phyloP scores from a whole-genome alignment of 2,113 vertebrate genomes.

The Cinclus mexicanus region DNA sequence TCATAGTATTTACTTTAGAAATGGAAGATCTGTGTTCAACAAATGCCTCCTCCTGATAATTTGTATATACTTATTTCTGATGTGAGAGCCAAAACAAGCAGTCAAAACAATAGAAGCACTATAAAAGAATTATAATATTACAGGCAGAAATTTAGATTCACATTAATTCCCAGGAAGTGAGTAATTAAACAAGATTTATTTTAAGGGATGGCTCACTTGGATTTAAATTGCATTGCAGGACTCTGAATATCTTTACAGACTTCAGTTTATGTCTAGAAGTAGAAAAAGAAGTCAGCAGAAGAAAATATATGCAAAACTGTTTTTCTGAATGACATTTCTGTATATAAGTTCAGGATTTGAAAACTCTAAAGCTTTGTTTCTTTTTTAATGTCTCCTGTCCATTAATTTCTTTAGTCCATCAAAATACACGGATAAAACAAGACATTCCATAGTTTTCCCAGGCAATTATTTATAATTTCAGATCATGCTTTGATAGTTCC shows the following conservation, averaged over 20 bases:
- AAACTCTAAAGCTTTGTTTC: neutral
- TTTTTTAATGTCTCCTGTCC: neutral
- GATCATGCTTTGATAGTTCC: neutral
- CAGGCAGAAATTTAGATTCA: neutral
- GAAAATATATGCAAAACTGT: neutral
- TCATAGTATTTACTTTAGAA: neutral
- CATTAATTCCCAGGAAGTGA: neutral
- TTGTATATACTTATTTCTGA: neutral
- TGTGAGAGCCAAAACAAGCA: neutral
- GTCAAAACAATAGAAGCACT: neutral
- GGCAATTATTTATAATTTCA: neutral
- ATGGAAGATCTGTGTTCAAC: neutral
- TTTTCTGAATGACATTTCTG: neutral
- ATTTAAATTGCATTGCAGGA: neutral
- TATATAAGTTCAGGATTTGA: neutral
- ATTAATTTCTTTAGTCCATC: neutral
- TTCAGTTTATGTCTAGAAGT: neutral
- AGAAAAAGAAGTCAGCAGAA: neutral
- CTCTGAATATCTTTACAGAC: neutral
- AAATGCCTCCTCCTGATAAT: neutral
- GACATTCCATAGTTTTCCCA: neutral
- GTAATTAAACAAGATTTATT: slow-evolving; percentile 4
- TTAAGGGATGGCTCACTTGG: neutral
- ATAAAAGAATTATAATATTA: neutral
- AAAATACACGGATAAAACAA: neutral